A percentile compares a stretch with the other conserved stretches of the same genome.
Conservation (phyloP, 2,113 vertebrate species). For the Leiothrix lutea region DNA sequence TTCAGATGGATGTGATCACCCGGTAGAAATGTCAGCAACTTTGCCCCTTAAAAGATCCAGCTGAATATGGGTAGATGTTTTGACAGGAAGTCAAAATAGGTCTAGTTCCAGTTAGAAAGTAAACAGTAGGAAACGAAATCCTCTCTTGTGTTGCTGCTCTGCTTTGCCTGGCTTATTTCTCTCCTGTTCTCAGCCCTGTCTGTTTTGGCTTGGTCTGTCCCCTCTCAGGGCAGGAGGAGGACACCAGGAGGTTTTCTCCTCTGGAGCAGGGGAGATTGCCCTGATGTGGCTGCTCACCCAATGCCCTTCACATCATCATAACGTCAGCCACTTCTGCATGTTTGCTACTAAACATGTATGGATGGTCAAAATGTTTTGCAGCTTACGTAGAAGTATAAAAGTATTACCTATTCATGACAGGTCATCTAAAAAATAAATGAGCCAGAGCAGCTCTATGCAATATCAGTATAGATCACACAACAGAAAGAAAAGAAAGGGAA, state of each 20-base stretch:
- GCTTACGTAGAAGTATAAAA: not conserved
- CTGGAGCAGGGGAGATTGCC: not conserved
- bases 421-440: not conserved
- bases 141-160: not conserved
- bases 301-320: not conserved
- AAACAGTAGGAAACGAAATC: not conserved
- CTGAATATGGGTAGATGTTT: not conserved
- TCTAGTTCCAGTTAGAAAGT: not conserved
- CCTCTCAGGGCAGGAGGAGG: not conserved
- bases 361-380: not conserved
- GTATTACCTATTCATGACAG: not conserved
- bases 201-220: not conserved
- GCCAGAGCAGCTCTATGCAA: not conserved
- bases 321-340: accelerated
- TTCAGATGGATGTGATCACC: not conserved
- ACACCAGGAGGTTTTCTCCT: not conserved
- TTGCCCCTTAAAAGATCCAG: not conserved
- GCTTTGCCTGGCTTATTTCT: not conserved
- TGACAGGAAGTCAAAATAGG: not conserved
- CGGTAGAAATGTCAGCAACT: not conserved
- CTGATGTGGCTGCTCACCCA: not conserved
- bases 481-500: not conserved
- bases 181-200: not conserved
- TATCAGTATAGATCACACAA: not conserved
- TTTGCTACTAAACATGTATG: not conserved